Conservation (phyloP, 1,140 invertebrate species). For the Contarinia nasturtii region DNA sequence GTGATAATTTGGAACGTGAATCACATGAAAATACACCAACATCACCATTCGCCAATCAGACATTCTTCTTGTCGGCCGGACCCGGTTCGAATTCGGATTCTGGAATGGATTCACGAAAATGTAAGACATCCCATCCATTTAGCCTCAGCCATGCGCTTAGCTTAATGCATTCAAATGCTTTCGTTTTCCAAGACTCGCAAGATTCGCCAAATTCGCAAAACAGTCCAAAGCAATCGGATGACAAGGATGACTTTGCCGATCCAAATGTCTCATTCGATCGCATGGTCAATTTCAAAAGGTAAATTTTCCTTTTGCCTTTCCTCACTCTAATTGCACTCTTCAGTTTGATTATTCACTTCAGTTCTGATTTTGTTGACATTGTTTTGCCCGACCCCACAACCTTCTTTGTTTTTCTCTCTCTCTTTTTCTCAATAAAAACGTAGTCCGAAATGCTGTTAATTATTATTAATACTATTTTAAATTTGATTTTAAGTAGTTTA, state of each 20-base stretch:
- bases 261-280: neutral
- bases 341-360: too few relatives aligned
- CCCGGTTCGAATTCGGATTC: conserved; percentile 8
- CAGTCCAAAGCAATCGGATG: neutral
- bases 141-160: too few relatives aligned
- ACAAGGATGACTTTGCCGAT: neutral
- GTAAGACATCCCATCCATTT: neutral
- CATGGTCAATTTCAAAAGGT: conserved; percentile 1
- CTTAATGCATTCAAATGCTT: neutral
- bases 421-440: too few relatives aligned
- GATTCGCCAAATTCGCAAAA: neutral
- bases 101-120: conserved; percentile 17
- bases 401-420: too few relatives aligned
- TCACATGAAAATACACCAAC: conserved; percentile 20
- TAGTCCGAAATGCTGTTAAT: too few relatives aligned
- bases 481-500: too few relatives aligned
- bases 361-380: too few relatives aligned
- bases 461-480: too few relatives aligned
- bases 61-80: neutral
- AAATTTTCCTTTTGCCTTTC: neutral
- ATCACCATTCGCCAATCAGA: conserved; percentile 5
- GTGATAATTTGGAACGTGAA: conserved; percentile 9
- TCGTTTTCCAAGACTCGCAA: conserved; percentile 2
- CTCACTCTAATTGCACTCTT: neutral
- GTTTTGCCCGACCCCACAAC: too few relatives aligned